Evolutionary conservation across 2,113 vertebrate genomes (phyloP).

Genomic region (Sitta europaea): DNA sequence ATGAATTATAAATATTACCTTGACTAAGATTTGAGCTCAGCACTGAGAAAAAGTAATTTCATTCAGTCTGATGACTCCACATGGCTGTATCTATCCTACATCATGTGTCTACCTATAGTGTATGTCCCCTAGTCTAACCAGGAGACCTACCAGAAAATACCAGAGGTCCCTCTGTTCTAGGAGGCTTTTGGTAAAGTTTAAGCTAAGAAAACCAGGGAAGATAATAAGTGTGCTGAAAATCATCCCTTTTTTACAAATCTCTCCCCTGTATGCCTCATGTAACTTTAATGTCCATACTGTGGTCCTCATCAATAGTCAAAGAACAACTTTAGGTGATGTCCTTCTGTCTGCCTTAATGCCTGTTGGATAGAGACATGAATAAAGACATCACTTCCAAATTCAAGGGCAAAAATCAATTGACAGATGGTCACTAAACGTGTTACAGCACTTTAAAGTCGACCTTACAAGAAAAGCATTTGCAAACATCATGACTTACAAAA

Average conservation of each 20-base stretch:
- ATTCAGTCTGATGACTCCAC: background rate
- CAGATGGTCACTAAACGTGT: background rate
- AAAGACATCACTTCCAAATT: background rate
- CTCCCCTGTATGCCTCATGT: background rate
- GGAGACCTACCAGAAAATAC: background rate
- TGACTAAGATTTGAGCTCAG: background rate
- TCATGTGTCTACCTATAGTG: accelerated
- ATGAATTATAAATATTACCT: background rate
- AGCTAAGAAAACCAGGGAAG: background rate
- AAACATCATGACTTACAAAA: background rate
- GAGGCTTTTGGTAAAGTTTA: background rate
- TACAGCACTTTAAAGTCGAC: background rate
- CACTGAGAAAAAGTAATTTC: background rate
- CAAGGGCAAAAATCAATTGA: background rate
- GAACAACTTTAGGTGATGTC: background rate
- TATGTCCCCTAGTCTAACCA: background rate
- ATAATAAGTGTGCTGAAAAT: background rate
- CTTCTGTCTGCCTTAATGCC: background rate
- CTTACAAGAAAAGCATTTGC: background rate
- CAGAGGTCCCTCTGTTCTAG: background rate
- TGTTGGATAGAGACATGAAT: background rate
- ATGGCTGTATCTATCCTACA: background rate
- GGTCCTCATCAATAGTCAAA: background rate
- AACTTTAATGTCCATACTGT: accelerated
- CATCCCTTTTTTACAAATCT: background rate